A percentile compares a stretch with the other conserved stretches of the same genome.
phyloP scores from a whole-genome alignment of 2,797 vertebrate genomes.

The Crenichthys baileyi region DNA sequence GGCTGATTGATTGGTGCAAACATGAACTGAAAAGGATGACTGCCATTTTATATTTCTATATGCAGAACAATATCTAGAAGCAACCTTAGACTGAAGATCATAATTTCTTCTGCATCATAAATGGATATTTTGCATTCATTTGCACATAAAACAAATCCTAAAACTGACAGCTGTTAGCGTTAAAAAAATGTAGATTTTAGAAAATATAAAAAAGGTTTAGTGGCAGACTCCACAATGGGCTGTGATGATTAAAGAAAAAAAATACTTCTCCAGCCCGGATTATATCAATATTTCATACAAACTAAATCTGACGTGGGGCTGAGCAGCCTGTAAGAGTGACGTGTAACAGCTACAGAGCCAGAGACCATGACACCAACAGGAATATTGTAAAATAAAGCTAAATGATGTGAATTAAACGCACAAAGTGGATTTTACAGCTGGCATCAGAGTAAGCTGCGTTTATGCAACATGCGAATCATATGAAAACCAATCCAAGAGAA shows the following conservation, averaged over 20 bases:
- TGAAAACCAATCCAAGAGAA: not conserved
- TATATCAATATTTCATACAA: not conserved
- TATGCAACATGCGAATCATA: not conserved
- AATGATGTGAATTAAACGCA: not conserved
- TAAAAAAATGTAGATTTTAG: not conserved
- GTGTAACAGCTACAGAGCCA: slow-evolving; percentile 70
- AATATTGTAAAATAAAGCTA: not conserved
- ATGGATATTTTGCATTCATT: not conserved
- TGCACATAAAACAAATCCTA: not conserved
- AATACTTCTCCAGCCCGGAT: not conserved
- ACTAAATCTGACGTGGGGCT: slow-evolving; percentile 25
- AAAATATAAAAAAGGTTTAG: not conserved
- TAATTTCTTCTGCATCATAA: not conserved
- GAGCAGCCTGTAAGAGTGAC: slow-evolving; percentile 74
- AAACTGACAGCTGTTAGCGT: not conserved
- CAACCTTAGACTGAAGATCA: too few species aligned
- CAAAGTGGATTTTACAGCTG: fast-evolving
- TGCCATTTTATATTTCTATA: not conserved
- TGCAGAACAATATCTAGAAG: not conserved
- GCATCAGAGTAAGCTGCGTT: fast-evolving
- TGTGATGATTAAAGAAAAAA: not conserved
- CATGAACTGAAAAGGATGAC: not conserved
- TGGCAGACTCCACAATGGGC: not conserved
- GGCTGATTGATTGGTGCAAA: not conserved
- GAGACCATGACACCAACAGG: not conserved